Evolutionary conservation across 2,888 invertebrate species (phyloP).

Genomic region (Stegana nigrithorax): DNA sequence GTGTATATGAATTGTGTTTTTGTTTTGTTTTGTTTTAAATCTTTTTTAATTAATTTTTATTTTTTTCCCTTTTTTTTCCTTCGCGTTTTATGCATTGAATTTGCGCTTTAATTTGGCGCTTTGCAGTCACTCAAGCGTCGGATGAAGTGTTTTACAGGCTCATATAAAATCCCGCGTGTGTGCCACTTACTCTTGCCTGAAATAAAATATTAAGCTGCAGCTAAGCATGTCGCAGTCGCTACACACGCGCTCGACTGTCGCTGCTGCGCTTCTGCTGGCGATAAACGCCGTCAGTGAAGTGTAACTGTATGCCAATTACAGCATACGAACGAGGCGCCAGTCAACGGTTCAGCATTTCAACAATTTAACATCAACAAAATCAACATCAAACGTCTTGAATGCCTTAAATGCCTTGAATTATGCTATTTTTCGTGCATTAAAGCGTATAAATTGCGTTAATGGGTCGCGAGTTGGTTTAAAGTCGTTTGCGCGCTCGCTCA

Average conservation of each 20-base stretch:
- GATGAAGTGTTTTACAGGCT: slow-evolving; percentile 25
- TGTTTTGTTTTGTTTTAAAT: neutral
- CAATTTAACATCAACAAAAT: no score
- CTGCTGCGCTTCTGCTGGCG: slow-evolving; percentile 3
- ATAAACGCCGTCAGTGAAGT: slow-evolving; percentile 15
- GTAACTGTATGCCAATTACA: slow-evolving; percentile 37
- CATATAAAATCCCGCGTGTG: slow-evolving; percentile 45
- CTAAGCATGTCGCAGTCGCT: no score
- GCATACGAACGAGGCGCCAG: slow-evolving; percentile 32
- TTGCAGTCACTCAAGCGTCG: slow-evolving; percentile 28
- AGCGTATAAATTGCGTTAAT: no score
- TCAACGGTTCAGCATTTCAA: no score
- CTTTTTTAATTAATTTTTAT: neutral
- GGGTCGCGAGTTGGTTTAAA: slow-evolving; percentile 5
- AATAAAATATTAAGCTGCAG: slow-evolving; percentile 42
- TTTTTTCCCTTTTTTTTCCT: neutral
- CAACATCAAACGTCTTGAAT: no score
- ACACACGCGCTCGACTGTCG: slow-evolving; percentile 21
- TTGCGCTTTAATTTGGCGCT: neutral
- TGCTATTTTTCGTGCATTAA: no score
- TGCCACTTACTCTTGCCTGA: slow-evolving; percentile 38
- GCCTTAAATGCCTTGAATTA: no score
- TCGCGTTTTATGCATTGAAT: neutral
- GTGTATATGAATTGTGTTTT: neutral
- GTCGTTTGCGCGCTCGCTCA: neutral